Conservation (phyloP, 2,113 vertebrate genomes). For the Cyprinodon brontotheroides region DNA sequence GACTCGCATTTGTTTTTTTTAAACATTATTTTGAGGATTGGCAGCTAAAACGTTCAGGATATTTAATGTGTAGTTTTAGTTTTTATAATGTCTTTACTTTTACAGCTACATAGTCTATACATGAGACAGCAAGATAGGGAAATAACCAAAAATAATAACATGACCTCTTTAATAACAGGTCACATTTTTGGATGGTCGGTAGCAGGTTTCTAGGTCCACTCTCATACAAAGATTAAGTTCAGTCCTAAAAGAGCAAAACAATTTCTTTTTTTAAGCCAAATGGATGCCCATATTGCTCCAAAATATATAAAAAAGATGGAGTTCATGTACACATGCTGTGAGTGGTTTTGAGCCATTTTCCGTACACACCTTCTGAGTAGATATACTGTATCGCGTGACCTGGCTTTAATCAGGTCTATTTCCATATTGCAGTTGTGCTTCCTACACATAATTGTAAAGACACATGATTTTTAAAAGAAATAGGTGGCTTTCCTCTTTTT, state of each 20-base stretch:
- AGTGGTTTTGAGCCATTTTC: not conserved
- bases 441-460: not conserved
- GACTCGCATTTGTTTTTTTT: too few species aligned
- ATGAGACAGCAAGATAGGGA: not conserved
- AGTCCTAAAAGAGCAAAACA: not conserved
- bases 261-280: not conserved
- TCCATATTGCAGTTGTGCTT: not conserved
- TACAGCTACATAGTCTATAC: not conserved
- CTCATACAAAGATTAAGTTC: not conserved
- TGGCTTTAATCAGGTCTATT: not conserved
- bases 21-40: not conserved
- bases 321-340: not conserved
- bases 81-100: not conserved
- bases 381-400: not conserved
- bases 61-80: not conserved
- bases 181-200: not conserved
- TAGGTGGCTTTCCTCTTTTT: constrained; percentile 1
- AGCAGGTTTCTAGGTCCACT: not conserved
- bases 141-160: not conserved
- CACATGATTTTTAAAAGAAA: constrained; percentile 4
- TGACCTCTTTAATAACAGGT: not conserved
- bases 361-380: not conserved
- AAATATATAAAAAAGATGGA: not conserved
- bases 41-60: not conserved
- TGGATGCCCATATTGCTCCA: not conserved